Evolutionary conservation across 2,113 vertebrate species (phyloP).

Genomic region (Triplophysa tibetana): DNA sequence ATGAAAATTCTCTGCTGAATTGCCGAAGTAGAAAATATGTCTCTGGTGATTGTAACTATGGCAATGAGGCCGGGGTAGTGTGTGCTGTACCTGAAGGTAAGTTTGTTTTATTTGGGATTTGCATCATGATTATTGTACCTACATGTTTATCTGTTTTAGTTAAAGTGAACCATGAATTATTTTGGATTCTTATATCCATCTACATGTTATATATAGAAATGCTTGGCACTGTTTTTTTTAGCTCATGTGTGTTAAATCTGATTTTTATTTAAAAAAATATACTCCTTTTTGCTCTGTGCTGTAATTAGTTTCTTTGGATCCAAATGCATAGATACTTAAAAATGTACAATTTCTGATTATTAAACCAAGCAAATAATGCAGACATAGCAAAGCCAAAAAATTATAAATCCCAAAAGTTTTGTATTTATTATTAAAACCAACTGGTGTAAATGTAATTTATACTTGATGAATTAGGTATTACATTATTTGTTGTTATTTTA

Average conservation of each 20-base stretch:
- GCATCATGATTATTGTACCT: background rate
- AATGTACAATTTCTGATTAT: too few relatives aligned
- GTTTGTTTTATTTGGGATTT: slow-evolving; percentile 10
- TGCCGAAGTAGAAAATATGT: slow-evolving; percentile 74
- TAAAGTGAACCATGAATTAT: background rate
- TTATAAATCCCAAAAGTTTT: background rate
- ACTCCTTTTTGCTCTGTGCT: background rate
- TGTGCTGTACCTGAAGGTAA: slow-evolving; percentile 82
- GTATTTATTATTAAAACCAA: background rate
- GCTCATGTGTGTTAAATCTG: too few relatives aligned
- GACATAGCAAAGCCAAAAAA: background rate
- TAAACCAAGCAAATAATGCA: background rate
- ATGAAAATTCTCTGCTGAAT: slow-evolving; percentile 78
- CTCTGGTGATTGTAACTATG: slow-evolving; percentile 73
- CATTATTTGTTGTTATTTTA: too few relatives aligned
- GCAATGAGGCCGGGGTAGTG: slow-evolving; percentile 71
- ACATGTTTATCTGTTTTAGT: background rate
- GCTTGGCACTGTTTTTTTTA: too few relatives aligned
- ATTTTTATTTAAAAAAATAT: too few relatives aligned
- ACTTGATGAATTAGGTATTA: background rate
- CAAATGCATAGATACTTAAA: background rate
- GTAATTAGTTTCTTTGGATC: too few relatives aligned
- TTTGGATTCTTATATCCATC: background rate
- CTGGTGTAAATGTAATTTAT: background rate
- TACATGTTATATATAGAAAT: too few relatives aligned